Percentiles rank a stretch among this genome's conserved stretches.
phyloP scores from a whole-genome alignment of 2,888 invertebrate species.

The Cantharis lateralis region DNA sequence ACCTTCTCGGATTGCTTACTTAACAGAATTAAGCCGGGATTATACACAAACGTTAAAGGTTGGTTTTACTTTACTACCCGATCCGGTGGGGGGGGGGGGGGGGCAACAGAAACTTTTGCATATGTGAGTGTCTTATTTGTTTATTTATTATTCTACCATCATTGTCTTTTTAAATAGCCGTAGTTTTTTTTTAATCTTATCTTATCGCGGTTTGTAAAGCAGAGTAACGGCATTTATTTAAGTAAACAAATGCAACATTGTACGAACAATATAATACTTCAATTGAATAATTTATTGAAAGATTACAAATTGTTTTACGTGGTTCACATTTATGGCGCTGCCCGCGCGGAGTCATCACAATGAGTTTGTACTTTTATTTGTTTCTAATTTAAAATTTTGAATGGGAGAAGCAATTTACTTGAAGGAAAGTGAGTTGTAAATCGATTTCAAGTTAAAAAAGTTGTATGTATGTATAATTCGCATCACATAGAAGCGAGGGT shows the following conservation, averaged over 20 bases:
- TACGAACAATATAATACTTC: background rate
- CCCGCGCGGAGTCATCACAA: background rate
- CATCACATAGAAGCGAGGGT: background rate
- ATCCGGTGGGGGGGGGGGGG: too few relatives aligned
- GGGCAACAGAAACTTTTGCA: background rate
- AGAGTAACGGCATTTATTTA: background rate
- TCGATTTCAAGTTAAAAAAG: background rate
- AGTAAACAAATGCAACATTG: background rate
- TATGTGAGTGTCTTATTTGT: background rate
- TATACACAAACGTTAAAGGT: too few relatives aligned
- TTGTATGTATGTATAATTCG: background rate
- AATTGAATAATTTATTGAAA: background rate
- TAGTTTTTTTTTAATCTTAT: background rate
- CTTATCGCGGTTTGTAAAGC: background rate
- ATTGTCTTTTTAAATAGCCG: background rate
- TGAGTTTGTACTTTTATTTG: background rate
- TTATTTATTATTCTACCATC: background rate
- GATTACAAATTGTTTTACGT: background rate
- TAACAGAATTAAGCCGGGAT: too few relatives aligned
- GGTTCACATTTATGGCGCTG: background rate
- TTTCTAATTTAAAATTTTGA: background rate
- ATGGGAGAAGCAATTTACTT: background rate
- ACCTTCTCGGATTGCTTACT: too few relatives aligned
- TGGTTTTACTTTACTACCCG: too few relatives aligned
- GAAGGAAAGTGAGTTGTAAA: background rate